Percentiles rank a stretch among this genome's conserved stretches.
Evolutionary conservation across 2,797 vertebrate species (phyloP).

Genomic region (Acanthopagrus latus): DNA sequence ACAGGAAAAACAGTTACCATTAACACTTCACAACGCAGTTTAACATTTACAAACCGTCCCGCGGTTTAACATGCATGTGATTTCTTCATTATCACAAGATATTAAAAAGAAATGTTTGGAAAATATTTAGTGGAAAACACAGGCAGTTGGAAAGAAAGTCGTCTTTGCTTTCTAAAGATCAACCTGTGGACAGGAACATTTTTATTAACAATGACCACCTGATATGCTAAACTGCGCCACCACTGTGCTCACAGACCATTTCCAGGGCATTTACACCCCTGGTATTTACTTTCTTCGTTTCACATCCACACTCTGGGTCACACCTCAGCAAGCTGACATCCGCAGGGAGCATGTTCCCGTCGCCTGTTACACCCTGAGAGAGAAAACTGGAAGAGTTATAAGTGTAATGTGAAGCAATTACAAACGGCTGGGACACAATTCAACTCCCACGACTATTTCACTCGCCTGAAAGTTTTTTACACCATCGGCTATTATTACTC

Average conservation of each 20-base stretch:
- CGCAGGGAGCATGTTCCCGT: constrained; percentile 16
- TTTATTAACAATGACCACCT: neutral
- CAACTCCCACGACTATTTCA: constrained; percentile 58
- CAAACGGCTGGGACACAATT: constrained; percentile 33
- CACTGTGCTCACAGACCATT: neutral
- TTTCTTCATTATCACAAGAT: no score
- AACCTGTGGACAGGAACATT: no score
- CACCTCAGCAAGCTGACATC: neutral
- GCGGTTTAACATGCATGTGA: no score
- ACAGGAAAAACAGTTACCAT: no score
- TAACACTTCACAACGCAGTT: no score
- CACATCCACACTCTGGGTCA: neutral
- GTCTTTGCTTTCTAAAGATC: no score
- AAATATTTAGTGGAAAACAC: no score
- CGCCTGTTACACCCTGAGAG: neutral
- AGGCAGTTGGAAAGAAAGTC: no score
- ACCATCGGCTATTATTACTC: constrained; percentile 37
- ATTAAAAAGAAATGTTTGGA: no score
- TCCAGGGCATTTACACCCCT: neutral
- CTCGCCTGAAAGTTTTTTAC: constrained; percentile 9
- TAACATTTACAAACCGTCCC: no score
- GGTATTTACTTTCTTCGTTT: neutral
- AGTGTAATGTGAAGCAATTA: neutral
- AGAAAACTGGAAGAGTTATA: constrained; percentile 17
- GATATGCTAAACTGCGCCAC: neutral